Base-by-base conservation (phyloP, 2,797 vertebrate genomes). In the Galagoides demidoff region DNA sequence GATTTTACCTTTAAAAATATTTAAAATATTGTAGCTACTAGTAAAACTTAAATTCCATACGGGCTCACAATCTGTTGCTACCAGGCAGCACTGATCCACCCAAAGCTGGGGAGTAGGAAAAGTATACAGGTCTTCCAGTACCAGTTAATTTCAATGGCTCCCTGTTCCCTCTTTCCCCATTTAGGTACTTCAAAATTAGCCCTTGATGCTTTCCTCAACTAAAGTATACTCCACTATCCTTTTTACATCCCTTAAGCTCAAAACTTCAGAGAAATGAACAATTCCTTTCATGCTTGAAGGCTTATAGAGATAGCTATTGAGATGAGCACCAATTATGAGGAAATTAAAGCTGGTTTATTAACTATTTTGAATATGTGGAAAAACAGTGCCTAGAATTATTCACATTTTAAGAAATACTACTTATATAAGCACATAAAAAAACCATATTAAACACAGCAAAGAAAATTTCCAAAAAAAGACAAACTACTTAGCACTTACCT, bases 401-500 rank as follows among this genome's bases (percentile, higher is more conserved):
- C 59, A 93, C 5, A 85, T 89, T 86, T 90, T 25, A 92, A 63
- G 64, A 91, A 29, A 78, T 64, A 89, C 17, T 86, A 87, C 23
- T 68, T 73, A 81, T 29, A 63, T 27, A 81, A 57, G 76, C 61
- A 90, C 14, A 93, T 52, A 84, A 73, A 96, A 73, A 73, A 96
- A 73, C 37, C 89, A 5, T 31, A 91, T 57, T 88, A 93, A 96
- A 84, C 3, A 84, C 0, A 61, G 39, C 76, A 95, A 7, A 85
- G 27, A 90, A 70, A 64, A 84, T 77, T 96, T 66, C n/a, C 8
- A 61, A 52, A 68, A 79, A 49, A 34, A 59, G 25, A 2, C 2
- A 11, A 83, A 39, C 27, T 63, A 90, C 34, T 79, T 55, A 74
- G 9, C 61, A 94, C 97, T 93, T 97, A 99, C 99, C 98, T 99